Evolutionary conservation across 2,888 invertebrate genomes (phyloP).

Genomic region (Spicauda simplicius): DNA sequence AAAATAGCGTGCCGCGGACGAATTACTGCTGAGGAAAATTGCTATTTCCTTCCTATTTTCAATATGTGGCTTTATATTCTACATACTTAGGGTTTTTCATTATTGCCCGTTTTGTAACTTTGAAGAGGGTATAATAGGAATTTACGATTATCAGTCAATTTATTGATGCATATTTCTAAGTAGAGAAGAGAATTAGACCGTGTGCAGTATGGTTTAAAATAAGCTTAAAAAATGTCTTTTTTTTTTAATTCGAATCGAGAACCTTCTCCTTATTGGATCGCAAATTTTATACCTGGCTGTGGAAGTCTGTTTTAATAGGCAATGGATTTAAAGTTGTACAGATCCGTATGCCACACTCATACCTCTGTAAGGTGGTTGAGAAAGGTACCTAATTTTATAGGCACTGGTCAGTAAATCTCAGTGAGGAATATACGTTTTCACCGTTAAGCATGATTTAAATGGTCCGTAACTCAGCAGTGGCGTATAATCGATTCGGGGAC

Average conservation of each 20-base stretch:
- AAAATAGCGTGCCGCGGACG: constrained; percentile 77
- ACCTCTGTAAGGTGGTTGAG: constrained; percentile 19
- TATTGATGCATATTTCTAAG: no score
- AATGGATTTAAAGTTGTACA: no score
- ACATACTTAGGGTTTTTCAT: constrained; percentile 40
- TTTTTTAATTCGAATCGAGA: no score
- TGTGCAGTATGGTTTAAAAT: no score
- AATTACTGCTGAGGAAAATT: constrained; percentile 74
- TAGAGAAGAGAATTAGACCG: no score
- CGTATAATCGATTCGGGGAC: constrained; percentile 36
- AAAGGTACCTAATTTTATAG: constrained; percentile 35
- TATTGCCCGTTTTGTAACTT: constrained; percentile 20
- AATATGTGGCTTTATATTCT: constrained; percentile 65
- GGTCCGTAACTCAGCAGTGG: constrained; percentile 41
- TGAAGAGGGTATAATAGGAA: background rate
- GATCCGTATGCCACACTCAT: no score
- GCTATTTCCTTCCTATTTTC: constrained; percentile 73
- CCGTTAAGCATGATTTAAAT: constrained; percentile 77
- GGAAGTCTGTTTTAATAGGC: no score
- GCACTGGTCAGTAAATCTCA: constrained; percentile 58
- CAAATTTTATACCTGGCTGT: no score
- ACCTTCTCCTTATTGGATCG: no score
- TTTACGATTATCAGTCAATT: no score
- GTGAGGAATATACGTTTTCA: constrained; percentile 72
- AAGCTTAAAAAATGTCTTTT: no score